phyloP scores from a whole-genome alignment of 2,113 vertebrate genomes.

The Gadus chalcogrammus region DNA sequence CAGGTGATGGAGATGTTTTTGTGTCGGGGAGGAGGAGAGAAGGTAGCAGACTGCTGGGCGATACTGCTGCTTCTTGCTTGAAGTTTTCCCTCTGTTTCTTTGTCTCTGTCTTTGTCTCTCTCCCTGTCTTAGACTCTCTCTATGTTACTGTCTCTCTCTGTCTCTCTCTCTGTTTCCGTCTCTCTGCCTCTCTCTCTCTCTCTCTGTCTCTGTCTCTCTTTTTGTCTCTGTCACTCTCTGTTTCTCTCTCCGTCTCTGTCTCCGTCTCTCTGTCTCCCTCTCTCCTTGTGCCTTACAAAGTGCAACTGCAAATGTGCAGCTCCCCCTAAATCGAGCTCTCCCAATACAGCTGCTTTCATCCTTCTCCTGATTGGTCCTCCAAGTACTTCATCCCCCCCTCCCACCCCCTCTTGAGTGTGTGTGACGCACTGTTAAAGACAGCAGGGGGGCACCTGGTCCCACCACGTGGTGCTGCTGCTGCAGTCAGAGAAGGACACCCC shows the following conservation, averaged over 20 bases:
- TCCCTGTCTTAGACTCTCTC: too few species aligned
- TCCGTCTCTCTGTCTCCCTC: neutral
- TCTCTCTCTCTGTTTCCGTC: neutral
- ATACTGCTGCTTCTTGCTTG: too few species aligned
- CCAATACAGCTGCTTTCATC: constrained; percentile 10
- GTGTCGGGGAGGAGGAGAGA: too few species aligned
- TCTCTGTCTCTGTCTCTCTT: too few species aligned
- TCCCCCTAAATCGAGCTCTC: neutral
- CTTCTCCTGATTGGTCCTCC: neutral
- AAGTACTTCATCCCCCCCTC: too few species aligned
- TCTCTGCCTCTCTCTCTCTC: neutral
- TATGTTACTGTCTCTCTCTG: too few species aligned
- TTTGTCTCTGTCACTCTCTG: neutral
- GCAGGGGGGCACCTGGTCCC: neutral
- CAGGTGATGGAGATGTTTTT: too few species aligned
- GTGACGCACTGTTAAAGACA: neutral
- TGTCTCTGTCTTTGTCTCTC: too few species aligned
- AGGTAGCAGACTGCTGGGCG: too few species aligned
- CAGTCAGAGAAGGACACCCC: constrained; percentile 33
- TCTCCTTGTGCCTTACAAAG: neutral
- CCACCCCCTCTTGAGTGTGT: too few species aligned
- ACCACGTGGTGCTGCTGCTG: neutral
- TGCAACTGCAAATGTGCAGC: neutral
- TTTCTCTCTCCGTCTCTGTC: neutral
- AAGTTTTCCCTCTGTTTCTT: too few species aligned